Base-by-base conservation (phyloP, 1,140 invertebrate genomes). In the Trissolcus basalis region DNA sequence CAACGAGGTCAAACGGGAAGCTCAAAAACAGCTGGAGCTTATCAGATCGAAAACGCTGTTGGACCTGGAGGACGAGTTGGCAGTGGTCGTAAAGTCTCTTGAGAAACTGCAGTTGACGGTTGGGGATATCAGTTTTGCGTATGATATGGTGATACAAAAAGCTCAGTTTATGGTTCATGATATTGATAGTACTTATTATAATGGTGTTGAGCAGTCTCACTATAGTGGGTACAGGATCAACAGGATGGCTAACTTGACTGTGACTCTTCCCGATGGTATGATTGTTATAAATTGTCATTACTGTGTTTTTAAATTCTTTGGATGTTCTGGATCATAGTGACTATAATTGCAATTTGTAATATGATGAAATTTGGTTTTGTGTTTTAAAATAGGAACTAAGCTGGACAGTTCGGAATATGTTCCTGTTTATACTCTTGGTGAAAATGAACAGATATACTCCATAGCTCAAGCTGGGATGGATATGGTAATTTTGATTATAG, bases 211-310 rank as follows among this genome's bases (percentile, higher is more conserved):
- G 12, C 11, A 7, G 6, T n/a, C 54, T 8, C 1, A 33, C 6
- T 10, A 0, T 11, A 45, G 48, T 1, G 10, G 16, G 2, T 16
- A 43, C 0, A 69, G 60, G 10, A 69, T 70, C 2, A 12, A 0
- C 0, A 49, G 15, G 13, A 56, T 70, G 44, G 16, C 67, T 63
- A 50, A 45, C 14, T 32, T 70, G 9, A 47, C 39, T 15, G 68
- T 53, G 12, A 64, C 59, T 5, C 36, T 13, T 1, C 14, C 36
- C 9, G 53, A 71, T 53, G 68, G 68, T 71, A 71, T 39, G 36
- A 9, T 39, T 39, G 9, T 9, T 39, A 39, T 35, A 11, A 39
- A 39, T 39, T 39, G 1, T 2, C 2, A n/a, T n/a, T n/a, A n/a
- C n/a, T n/a, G n/a, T n/a, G n/a, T n/a, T n/a, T n/a, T n/a, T n/a